These are phyloP conservation scores for Syrrhaptes paradoxus DNA, from an alignment of 2,113 vertebrate genomes.

Conservation along the genomic window DNA sequence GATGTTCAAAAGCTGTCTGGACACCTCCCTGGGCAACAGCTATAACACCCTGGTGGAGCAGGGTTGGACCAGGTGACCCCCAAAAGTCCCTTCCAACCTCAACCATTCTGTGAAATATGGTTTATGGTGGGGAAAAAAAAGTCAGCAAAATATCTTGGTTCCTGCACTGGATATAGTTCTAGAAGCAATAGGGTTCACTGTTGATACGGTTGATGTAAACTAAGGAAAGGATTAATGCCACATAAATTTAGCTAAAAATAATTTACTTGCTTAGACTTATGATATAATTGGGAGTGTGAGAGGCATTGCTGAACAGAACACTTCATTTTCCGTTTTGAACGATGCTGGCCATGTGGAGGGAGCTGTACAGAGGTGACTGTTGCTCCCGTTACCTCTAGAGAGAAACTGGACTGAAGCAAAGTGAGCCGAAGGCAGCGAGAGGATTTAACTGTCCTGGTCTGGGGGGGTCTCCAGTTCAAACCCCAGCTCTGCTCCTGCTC, in stretches of 20 bases:
- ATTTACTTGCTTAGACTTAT: not conserved
- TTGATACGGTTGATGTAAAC: not conserved
- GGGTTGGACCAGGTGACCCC: too few relatives aligned
- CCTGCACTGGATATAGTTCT: too few relatives aligned
- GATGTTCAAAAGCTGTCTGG: not conserved
- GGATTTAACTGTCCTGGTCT: not conserved
- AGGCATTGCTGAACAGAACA: not conserved
- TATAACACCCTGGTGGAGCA: too few relatives aligned
- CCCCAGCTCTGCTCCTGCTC: accelerated
- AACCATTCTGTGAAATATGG: too few relatives aligned
- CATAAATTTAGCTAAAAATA: not conserved
- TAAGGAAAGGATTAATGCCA: not conserved
- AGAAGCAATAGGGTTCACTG: not conserved
- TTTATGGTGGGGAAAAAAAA: too few relatives aligned
- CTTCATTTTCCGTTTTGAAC: not conserved
- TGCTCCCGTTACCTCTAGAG: not conserved
- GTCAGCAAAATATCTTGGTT: too few relatives aligned
- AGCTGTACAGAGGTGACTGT: not conserved
- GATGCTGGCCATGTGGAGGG: not conserved
- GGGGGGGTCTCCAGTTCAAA: not conserved
- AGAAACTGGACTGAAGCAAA: not conserved
- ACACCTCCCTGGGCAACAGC: too few relatives aligned
- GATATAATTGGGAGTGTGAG: not conserved
- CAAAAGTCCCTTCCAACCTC: too few relatives aligned
- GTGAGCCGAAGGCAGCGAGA: not conserved